Evolutionary conservation across 2,113 vertebrate genomes (phyloP), one percentile per base, ranked within the genome.

Genomic region (Argyrosomus japonicus): DNA sequence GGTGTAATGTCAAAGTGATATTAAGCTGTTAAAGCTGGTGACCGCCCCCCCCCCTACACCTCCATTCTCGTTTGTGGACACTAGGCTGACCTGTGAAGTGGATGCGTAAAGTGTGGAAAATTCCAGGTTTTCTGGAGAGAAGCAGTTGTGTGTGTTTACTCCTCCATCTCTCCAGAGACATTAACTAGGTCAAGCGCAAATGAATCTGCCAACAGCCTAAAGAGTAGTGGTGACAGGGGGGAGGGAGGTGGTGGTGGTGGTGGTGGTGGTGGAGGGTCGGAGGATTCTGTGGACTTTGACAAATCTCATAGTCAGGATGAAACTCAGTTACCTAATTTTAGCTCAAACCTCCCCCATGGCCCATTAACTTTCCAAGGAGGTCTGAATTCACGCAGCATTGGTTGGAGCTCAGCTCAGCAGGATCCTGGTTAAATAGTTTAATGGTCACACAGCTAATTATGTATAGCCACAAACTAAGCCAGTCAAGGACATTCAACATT

Each of bases 121-220:
- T 92, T 94, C 86, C 91, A 86, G 88, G 61, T 91, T 90, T 89
- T 84, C 70, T 81, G 75, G 57, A 77, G 74, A 78, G 81, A 48
- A 87, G 74, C 81, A 63, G 68, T 89, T 80, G 86, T 40, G 13
- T 63, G 69, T 93, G 90, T 94, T 92, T 93, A 93, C 90, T 76
- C 69, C 79, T 84, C 81, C 78, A 76, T 85, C 81, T 83, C 83
- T 86, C 80, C 63, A 51, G 90, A 83, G 86, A 88, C 89, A 78
- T 90, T 91, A 92, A 93, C 87, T 92, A 94, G 94, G 94, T 93
- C 92, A 93, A 87, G 82, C 87, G 50, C 88, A 92, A 92, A 90
- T 86, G 62, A 91, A 89, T 90, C 91, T 92, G 91, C 86, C 84
- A 92, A 78, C 83, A 89, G 89, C 69, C 81, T 86, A 86, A 86